Percentiles rank a stretch among this genome's conserved stretches.
Conservation (phyloP, 2,888 invertebrate genomes). For the Rotaria sp. region DNA sequence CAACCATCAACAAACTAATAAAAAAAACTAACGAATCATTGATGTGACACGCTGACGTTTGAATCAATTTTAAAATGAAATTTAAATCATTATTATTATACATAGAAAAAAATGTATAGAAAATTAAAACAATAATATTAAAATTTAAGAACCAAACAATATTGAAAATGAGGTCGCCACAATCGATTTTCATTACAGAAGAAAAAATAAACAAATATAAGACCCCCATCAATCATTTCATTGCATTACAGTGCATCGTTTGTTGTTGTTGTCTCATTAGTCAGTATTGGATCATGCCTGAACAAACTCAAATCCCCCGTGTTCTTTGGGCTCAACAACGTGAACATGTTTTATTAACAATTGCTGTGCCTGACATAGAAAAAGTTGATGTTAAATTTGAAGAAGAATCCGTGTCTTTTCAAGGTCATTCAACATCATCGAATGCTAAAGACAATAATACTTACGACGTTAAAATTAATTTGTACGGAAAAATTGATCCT, state of each 20-base stretch:
- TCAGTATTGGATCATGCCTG: background rate
- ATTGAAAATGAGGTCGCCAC: background rate
- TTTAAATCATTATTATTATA: background rate
- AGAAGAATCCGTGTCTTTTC: constrained; percentile 65
- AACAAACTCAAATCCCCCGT: constrained; percentile 62
- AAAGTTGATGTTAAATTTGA: constrained; percentile 71
- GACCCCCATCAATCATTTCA: background rate
- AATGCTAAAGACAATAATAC: constrained; percentile 60
- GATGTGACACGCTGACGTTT: background rate
- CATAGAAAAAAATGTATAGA: background rate
- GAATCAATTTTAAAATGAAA: background rate
- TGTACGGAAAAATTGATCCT: constrained; percentile 70
- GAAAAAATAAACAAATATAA: background rate
- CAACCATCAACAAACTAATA: background rate
- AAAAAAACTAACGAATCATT: background rate
- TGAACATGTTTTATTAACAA: constrained; percentile 73
- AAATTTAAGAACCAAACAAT: background rate
- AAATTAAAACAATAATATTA: background rate
- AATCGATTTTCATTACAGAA: background rate
- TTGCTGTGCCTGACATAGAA: constrained; percentile 81
- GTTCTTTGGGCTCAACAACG: constrained; percentile 88
- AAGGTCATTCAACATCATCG: constrained; percentile 67
- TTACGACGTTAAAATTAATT: constrained; percentile 78
- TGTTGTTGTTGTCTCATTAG: background rate
- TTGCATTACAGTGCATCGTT: background rate